These are phyloP conservation scores for Colinus virginianus DNA, from an alignment of 2,113 vertebrate genomes.

Conservation along the genomic window DNA sequence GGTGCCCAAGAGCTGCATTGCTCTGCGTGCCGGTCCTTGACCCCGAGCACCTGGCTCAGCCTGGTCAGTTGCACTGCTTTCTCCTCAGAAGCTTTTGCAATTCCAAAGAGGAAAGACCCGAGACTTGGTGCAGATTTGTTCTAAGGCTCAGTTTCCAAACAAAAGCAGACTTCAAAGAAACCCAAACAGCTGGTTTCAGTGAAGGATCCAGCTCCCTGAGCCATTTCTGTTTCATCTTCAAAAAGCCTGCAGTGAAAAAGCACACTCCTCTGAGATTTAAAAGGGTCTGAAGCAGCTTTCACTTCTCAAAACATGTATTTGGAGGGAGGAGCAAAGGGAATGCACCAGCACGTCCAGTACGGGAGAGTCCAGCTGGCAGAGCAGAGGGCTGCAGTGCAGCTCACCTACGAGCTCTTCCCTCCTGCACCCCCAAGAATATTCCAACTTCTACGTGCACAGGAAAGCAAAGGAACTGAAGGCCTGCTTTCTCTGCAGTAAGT, in stretches of 20 bases:
- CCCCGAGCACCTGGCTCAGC: not conserved
- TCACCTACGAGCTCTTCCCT: accelerated
- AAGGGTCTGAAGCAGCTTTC: not conserved
- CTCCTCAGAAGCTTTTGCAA: not conserved
- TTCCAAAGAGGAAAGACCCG: not conserved
- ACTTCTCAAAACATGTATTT: not conserved
- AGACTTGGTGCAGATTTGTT: not conserved
- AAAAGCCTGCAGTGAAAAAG: not conserved
- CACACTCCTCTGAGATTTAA: not conserved
- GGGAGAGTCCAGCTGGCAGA: not conserved
- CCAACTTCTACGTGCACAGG: not conserved
- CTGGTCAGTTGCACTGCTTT: not conserved
- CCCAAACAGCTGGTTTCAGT: not conserved
- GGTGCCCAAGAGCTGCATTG: slow-evolving; percentile 27
- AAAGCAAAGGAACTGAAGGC: not conserved
- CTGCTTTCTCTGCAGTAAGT: accelerated
- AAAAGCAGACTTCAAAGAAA: not conserved
- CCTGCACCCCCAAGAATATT: accelerated
- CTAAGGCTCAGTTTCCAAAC: not conserved
- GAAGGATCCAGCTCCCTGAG: not conserved
- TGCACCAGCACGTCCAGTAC: accelerated
- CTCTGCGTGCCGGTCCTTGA: not conserved
- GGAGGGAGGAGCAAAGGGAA: not conserved
- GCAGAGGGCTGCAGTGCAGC: accelerated
- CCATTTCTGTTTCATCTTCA: not conserved